Base-by-base conservation (phyloP, 2,113 vertebrate genomes). In the Charina bottae region DNA sequence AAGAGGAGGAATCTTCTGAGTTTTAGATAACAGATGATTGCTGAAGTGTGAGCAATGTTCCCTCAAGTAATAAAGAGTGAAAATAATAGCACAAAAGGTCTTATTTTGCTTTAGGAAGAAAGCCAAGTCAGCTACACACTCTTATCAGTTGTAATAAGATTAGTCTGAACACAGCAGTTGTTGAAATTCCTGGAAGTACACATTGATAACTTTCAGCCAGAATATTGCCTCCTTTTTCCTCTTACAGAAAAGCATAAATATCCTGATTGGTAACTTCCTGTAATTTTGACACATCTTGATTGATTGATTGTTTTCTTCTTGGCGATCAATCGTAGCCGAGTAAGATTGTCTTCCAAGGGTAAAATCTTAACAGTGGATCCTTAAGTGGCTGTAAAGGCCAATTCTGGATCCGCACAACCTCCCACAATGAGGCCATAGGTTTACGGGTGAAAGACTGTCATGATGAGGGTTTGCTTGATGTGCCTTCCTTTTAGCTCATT, bases 21-120 rank as follows among this genome's bases (percentile, higher is more conserved):
- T 26, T 53, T 93, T 83, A 68, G 55, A 56, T n/a, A 92, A 92
- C 94, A 84, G 0, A 90, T 88, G n/a, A 37, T 93, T 88, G 24
- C 2, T 86, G 26, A 93, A 86, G 55, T 60, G 17, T 55, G 93
- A 90, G 89, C 90, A 92, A 21, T 95, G 42, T 92, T 94, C 87
- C 24, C 15, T 12, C 54, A 28, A 89, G 56, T 68, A 88, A 90
- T 17, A 28, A 90, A 94, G 19, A 92, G 1, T 0, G 13, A 64
- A 92, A 94, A 64, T 33, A 92, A 68, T n/a, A 23, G 2, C 72
- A 42, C 33, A 4, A 0, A 26, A 88, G 53, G 5, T 60, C 0
- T 60, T 85, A 4, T 83, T 59, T 87, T 88, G 83, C 83, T 6
- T 92, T 86, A 64, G 72, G 23, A 90, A 84, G 26, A 68, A 23